Evolutionary conservation across 2,888 invertebrate species (phyloP).

Genomic region (Cryptocephalus primarius): DNA sequence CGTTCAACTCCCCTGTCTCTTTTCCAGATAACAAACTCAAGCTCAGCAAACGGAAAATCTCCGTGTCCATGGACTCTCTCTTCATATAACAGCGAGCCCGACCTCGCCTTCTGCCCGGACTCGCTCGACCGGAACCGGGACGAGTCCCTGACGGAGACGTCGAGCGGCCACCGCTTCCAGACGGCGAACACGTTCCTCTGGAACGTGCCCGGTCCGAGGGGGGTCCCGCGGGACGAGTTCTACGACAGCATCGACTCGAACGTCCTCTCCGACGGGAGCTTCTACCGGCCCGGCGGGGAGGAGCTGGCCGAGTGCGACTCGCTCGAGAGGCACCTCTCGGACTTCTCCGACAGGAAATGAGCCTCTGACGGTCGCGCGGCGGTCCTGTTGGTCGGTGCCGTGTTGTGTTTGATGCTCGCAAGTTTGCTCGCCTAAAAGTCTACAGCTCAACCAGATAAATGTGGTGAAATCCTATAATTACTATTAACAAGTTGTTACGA

Average conservation of each 20-base stretch:
- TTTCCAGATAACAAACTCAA: slow-evolving; percentile 24
- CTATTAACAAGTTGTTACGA: too few relatives aligned
- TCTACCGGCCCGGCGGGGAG: slow-evolving; percentile 39
- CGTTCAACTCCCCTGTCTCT: not conserved
- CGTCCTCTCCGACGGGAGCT: slow-evolving; percentile 27
- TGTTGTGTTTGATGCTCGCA: not conserved
- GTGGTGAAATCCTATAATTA: too few relatives aligned
- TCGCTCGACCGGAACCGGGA: slow-evolving; percentile 37
- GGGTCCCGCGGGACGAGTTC: slow-evolving; percentile 34
- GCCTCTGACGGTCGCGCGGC: not conserved
- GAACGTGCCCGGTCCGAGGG: slow-evolving; percentile 34
- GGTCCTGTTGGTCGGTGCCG: not conserved
- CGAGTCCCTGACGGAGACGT: slow-evolving; percentile 26
- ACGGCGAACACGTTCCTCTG: slow-evolving; percentile 46
- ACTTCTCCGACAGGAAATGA: slow-evolving; percentile 19
- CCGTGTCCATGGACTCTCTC: slow-evolving; percentile 38
- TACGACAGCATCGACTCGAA: slow-evolving; percentile 59
- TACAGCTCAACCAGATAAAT: too few relatives aligned
- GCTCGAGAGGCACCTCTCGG: slow-evolving; percentile 37
- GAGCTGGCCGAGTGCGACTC: slow-evolving; percentile 49
- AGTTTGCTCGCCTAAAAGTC: too few relatives aligned
- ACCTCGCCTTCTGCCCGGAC: slow-evolving; percentile 34
- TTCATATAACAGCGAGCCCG: slow-evolving; percentile 31
- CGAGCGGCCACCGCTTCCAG: slow-evolving; percentile 29
- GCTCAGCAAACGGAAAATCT: slow-evolving; percentile 32